Percentiles rank a stretch among this genome's conserved stretches.
Evolutionary conservation across 2,113 vertebrate species (phyloP).

Genomic region (Caretta caretta): DNA sequence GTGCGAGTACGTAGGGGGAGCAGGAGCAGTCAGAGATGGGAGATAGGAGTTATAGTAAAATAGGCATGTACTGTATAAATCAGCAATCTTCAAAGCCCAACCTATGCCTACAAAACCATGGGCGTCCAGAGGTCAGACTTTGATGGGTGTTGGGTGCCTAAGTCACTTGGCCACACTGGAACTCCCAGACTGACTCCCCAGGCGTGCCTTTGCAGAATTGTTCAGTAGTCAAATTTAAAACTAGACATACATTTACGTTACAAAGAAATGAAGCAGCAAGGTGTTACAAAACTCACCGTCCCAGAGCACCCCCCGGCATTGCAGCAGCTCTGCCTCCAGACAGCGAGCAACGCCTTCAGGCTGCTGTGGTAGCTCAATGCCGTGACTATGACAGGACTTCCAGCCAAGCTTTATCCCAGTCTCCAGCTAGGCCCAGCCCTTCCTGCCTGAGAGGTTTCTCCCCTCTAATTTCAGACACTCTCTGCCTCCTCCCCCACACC

Average conservation of each 20-base stretch:
- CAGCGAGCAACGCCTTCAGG: too few relatives aligned
- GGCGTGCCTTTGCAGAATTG: not conserved
- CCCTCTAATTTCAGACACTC: too few relatives aligned
- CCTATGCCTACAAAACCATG: not conserved
- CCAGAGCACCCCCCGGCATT: too few relatives aligned
- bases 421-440: too few relatives aligned
- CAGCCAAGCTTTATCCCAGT: too few relatives aligned
- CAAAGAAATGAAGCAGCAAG: not conserved
- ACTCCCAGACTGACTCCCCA: not conserved
- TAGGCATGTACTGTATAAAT: not conserved
- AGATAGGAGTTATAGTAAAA: not conserved
- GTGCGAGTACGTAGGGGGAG: not conserved
- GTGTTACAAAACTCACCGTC: too few relatives aligned
- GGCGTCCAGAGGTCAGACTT: not conserved
- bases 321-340: too few relatives aligned
- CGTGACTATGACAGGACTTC: too few relatives aligned
- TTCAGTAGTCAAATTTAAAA: not conserved
- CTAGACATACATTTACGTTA: not conserved
- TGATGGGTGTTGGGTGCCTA: not conserved
- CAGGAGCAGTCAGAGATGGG: not conserved
- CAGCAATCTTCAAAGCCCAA: not conserved
- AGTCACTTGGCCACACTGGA: not conserved
- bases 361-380: too few relatives aligned
- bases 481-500: too few relatives aligned
- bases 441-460: too few relatives aligned